Evolutionary conservation across 2,113 vertebrate species (phyloP).

Genomic region (Corvus moneduloides): DNA sequence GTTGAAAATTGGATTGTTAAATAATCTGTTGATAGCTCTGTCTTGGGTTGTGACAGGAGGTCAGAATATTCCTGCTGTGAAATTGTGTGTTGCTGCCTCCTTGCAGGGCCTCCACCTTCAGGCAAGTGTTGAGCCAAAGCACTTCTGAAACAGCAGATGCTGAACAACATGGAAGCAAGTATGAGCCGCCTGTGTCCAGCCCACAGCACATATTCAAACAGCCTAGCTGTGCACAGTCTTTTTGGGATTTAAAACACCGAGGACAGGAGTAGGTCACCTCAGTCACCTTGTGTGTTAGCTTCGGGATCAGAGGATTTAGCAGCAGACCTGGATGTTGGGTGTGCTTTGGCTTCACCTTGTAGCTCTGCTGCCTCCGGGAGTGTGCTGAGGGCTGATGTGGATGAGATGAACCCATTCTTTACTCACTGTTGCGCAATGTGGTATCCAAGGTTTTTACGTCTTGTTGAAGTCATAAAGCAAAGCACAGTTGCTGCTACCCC

Average conservation of each 20-base stretch:
- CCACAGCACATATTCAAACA: accelerated
- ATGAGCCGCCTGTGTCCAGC: background rate
- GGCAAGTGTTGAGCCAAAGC: background rate
- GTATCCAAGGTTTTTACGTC: background rate
- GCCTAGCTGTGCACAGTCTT: background rate
- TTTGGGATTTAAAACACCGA: background rate
- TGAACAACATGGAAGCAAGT: background rate
- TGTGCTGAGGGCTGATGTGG: no score
- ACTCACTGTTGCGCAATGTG: background rate
- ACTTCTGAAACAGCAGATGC: background rate
- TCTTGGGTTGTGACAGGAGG: background rate
- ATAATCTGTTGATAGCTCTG: background rate
- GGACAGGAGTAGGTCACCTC: background rate
- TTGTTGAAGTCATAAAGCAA: background rate
- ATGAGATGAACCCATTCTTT: background rate
- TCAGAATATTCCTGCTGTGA: background rate
- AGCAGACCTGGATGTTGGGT: background rate
- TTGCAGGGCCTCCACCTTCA: background rate
- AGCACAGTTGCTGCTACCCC: background rate
- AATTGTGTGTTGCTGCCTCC: background rate
- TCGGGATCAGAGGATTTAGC: background rate
- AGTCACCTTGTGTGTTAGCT: background rate
- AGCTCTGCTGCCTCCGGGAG: background rate
- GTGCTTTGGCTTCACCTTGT: background rate
- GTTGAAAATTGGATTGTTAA: background rate